A percentile compares a stretch with the other conserved stretches of the same genome.
These are phyloP conservation scores for Linyphia triangularis DNA, from an alignment of 2,888 invertebrate species.

Conservation along the genomic window DNA sequence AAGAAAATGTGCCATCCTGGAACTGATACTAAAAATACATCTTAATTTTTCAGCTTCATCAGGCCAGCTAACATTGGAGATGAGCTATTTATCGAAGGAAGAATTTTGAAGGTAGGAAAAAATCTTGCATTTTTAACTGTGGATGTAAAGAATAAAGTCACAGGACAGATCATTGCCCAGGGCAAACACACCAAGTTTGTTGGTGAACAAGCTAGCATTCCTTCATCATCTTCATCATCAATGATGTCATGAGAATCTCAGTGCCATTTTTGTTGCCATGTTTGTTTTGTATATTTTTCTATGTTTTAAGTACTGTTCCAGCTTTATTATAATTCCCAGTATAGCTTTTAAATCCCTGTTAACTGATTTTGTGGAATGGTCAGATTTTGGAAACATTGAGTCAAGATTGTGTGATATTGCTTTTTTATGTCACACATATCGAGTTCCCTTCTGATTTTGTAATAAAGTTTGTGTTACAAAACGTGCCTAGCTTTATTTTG, in stretches of 20 bases:
- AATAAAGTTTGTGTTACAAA: background rate
- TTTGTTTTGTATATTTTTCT: conserved; percentile 22
- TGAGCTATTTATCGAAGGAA: conserved; percentile 88
- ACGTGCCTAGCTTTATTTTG: no score
- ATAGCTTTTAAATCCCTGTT: conserved; percentile 10
- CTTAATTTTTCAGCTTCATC: conserved; percentile 85
- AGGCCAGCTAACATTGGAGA: conserved; percentile 89
- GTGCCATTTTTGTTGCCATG: conserved; percentile 38
- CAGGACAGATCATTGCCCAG: conserved; percentile 87
- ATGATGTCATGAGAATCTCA: conserved; percentile 4
- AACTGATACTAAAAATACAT: no score
- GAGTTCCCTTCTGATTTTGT: background rate
- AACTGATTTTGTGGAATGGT: background rate
- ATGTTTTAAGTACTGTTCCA: conserved; percentile 6
- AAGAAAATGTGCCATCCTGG: no score
- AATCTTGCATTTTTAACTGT: conserved; percentile 91
- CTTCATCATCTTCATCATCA: conserved; percentile 24
- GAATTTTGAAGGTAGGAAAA: conserved; percentile 87
- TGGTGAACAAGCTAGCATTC: conserved; percentile 73
- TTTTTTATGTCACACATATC: background rate
- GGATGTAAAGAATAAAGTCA: conserved; percentile 87
- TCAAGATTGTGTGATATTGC: background rate
- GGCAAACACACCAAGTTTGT: conserved; percentile 92
- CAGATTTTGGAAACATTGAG: background rate
- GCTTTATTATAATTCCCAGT: conserved; percentile 6